Conservation (phyloP, 92 coral and sea anemone genomes). For the Zoanthus gigantus region DNA sequence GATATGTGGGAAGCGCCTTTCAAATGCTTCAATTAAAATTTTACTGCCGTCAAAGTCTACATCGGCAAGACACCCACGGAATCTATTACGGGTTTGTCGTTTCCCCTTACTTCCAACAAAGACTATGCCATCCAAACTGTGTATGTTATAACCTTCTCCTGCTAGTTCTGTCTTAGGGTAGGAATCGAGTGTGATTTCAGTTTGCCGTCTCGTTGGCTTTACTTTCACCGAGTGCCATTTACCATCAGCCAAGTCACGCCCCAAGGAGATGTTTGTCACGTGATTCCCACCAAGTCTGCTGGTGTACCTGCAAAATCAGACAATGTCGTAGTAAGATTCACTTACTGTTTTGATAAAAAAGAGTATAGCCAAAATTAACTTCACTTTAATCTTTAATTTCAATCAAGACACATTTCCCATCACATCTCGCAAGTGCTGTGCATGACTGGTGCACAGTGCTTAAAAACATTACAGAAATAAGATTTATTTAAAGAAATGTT, state of each 20-base stretch:
- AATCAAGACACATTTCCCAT: no score
- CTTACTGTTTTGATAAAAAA: no score
- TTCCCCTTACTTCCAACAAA: conserved; percentile 76
- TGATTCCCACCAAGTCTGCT: conserved; percentile 76
- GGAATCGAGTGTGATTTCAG: conserved; percentile 65
- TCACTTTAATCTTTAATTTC: no score
- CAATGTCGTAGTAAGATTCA: no score
- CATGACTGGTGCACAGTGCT: no score
- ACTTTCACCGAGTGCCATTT: conserved; percentile 88
- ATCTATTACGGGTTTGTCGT: conserved; percentile 9
- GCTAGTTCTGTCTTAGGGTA: conserved; percentile 30
- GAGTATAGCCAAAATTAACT: no score
- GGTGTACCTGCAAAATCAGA: not conserved
- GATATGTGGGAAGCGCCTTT: conserved; percentile 20
- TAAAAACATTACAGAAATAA: no score
- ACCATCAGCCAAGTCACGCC: conserved; percentile 76
- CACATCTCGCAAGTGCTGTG: no score
- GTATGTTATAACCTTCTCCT: conserved; percentile 56
- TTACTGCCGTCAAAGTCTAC: conserved; percentile 71
- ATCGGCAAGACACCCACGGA: conserved; percentile 81
- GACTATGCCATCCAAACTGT: conserved; percentile 58
- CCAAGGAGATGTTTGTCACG: conserved; percentile 53
- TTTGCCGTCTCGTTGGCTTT: conserved; percentile 62
- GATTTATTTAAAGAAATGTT: no score
- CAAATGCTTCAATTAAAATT: conserved; percentile 48